Percentiles rank a stretch among this genome's conserved stretches.
These are phyloP conservation scores for Scomber japonicus DNA, from an alignment of 2,113 vertebrate species.

Conservation along the genomic window DNA sequence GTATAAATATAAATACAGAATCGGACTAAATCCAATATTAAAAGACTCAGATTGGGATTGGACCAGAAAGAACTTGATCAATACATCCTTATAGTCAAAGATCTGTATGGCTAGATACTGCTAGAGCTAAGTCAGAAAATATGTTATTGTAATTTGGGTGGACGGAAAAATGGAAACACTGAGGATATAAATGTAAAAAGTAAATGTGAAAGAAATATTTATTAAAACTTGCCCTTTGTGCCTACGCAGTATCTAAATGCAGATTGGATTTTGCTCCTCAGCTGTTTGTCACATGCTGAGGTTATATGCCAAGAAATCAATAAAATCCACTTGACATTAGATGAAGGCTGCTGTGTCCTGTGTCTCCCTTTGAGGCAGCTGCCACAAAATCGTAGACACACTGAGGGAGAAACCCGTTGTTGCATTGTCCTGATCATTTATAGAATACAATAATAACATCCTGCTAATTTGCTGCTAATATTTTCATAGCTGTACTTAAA, in stretches of 20 bases:
- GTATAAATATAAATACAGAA: too few species aligned
- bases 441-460: not conserved
- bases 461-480: not conserved
- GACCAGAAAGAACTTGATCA: too few species aligned
- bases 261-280: not conserved
- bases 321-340: constrained; percentile 29
- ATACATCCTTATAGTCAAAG: too few species aligned
- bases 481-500: too few species aligned
- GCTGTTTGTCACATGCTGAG: constrained; percentile 2
- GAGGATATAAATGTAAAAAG: too few species aligned
- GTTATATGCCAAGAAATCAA: constrained; percentile 18
- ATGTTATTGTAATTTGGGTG: too few species aligned
- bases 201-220: not conserved
- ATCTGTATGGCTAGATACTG: not conserved
- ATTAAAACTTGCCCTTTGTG: too few species aligned
- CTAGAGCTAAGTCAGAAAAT: not conserved
- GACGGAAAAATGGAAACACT: not conserved
- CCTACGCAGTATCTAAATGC: not conserved
- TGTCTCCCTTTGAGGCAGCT: not conserved
- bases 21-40: too few species aligned
- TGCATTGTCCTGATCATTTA: not conserved
- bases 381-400: not conserved
- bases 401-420: not conserved
- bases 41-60: too few species aligned
- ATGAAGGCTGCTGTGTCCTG: constrained; percentile 1